These are phyloP conservation scores for Acanthochromis polyacanthus DNA, from an alignment of 2,113 vertebrate species.

Conservation along the genomic window DNA sequence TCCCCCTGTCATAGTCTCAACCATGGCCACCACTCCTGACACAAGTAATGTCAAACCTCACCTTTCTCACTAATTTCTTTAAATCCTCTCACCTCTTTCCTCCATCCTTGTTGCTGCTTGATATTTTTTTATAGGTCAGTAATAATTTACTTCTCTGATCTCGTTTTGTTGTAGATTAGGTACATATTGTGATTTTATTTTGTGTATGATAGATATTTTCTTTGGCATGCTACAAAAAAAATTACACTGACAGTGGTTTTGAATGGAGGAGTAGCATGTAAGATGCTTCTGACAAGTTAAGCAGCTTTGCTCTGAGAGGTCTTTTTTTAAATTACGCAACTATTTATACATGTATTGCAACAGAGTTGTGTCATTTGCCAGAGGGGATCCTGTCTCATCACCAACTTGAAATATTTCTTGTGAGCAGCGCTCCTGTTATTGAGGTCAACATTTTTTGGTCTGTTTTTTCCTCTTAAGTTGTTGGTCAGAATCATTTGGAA, in stretches of 20 bases:
- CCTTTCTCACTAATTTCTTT: conserved; percentile 26
- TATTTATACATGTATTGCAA: conserved; percentile 72
- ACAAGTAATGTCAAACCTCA: conserved; percentile 89
- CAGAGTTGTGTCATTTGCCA: conserved; percentile 74
- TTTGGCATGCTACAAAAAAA: conserved; percentile 36
- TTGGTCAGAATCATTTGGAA: conserved; percentile 16
- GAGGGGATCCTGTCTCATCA: conserved; percentile 69
- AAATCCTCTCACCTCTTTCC: background rate
- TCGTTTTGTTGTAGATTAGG: background rate
- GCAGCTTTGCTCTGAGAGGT: conserved; percentile 70
- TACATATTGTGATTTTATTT: conserved; percentile 29
- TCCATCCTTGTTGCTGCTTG: conserved; percentile 4
- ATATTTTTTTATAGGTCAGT: background rate
- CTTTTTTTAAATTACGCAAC: conserved; percentile 63
- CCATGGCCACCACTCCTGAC: conserved; percentile 91
- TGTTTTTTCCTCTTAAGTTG: conserved; percentile 30
- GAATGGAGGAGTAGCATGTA: conserved; percentile 53
- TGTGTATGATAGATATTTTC: background rate
- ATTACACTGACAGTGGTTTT: conserved; percentile 48
- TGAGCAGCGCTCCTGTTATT: conserved; percentile 52
- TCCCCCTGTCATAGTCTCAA: conserved; percentile 95
- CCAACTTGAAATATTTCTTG: conserved; percentile 59
- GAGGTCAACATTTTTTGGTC: conserved; percentile 54
- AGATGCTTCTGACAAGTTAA: conserved; percentile 75
- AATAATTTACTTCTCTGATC: background rate